These are phyloP conservation scores for Congeria kusceri DNA, from an alignment of 2,888 invertebrate genomes.

Conservation along the genomic window DNA sequence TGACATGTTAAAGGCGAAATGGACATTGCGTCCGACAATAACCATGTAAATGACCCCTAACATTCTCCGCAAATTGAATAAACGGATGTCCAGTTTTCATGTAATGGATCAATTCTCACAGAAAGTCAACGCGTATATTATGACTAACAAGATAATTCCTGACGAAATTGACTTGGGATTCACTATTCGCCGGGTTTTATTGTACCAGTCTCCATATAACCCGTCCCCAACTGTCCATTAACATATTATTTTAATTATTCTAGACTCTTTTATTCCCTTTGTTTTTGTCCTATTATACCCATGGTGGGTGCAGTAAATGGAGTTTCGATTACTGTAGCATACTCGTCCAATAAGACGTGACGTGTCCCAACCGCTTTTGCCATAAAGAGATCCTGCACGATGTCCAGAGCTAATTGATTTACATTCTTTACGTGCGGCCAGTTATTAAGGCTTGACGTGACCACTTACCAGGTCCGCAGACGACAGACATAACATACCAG, in stretches of 20 bases:
- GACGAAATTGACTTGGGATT: constrained; percentile 15
- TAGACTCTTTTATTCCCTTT: constrained; percentile 63
- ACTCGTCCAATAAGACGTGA: constrained; percentile 43
- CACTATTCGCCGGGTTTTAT: not conserved
- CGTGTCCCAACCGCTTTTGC: constrained; percentile 48
- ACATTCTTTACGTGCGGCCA: not conserved
- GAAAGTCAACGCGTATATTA: constrained; percentile 29
- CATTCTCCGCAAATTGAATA: constrained; percentile 35
- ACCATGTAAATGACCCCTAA: constrained; percentile 24
- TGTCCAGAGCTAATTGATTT: constrained; percentile 53
- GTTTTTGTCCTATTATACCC: constrained; percentile 48
- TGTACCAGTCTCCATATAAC: not conserved
- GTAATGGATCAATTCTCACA: constrained; percentile 26
- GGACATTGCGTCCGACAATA: constrained; percentile 1
- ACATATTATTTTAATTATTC: constrained; percentile 63
- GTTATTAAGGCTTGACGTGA: too few species aligned
- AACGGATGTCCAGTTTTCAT: constrained; percentile 40
- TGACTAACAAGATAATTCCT: constrained; percentile 34
- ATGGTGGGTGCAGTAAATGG: constrained; percentile 45
- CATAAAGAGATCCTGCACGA: constrained; percentile 37
- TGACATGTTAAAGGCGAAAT: too few species aligned
- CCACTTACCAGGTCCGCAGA: too few species aligned
- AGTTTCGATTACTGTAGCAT: constrained; percentile 59
- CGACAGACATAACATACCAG: too few species aligned
- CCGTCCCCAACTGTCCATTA: constrained; percentile 50